These are phyloP conservation scores for Paracentrotus lividus DNA, from an alignment of 53 echinoderm and acorn worm species.

Conservation along the genomic window DNA sequence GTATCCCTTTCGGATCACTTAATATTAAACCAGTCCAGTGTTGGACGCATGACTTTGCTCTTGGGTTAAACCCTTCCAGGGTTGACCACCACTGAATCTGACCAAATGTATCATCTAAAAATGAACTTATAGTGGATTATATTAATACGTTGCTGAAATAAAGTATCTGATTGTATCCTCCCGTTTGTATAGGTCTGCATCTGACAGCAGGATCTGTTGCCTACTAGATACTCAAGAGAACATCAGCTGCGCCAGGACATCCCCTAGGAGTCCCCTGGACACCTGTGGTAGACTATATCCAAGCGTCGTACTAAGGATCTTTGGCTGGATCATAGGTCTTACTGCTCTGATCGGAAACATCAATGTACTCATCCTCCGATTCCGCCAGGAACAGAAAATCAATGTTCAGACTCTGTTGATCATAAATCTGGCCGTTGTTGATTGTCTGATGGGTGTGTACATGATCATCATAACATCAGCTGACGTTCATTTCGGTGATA, in stretches of 20 bases:
- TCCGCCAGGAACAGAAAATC: background rate
- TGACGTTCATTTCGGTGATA: conserved; percentile 54
- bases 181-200: conserved; percentile 23
- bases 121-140: too few species aligned
- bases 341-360: conserved; percentile 63
- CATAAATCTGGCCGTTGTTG: conserved; percentile 53
- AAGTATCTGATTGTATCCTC: background rate
- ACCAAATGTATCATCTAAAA: background rate
- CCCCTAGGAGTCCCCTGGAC: conserved; percentile 30
- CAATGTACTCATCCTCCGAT: conserved; percentile 39
- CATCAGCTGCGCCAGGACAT: background rate
- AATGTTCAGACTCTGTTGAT: conserved; percentile 52
- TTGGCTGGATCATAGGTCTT: conserved; percentile 66
- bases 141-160: background rate
- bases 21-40: too few species aligned
- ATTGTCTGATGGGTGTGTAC: conserved; percentile 72
- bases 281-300: conserved; percentile 56
- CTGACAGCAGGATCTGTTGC: conserved; percentile 51
- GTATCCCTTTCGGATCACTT: too few species aligned
- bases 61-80: too few species aligned
- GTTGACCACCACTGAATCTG: background rate
- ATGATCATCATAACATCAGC: conserved; percentile 72
- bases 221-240: background rate
- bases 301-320: conserved; percentile 9
- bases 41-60: too few species aligned